Percentiles rank a stretch among this genome's conserved stretches.
Evolutionary conservation across 2,113 vertebrate species (phyloP).

Genomic region (Corydoras maculifer): DNA sequence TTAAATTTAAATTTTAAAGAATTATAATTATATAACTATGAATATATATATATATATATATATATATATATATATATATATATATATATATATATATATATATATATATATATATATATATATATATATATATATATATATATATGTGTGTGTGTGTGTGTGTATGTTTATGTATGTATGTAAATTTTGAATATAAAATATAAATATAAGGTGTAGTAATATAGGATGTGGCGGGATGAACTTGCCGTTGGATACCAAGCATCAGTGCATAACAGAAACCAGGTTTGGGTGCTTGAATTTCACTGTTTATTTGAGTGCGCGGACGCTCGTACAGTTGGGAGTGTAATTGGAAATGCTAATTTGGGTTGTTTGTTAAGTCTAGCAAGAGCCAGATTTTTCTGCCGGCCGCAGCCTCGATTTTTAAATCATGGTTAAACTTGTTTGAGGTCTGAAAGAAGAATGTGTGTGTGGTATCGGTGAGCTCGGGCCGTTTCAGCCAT

Average conservation of each 20-base stretch:
- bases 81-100: too few relatives aligned
- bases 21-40: too few relatives aligned
- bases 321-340: constrained; percentile 7
- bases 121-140: too few relatives aligned
- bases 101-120: too few relatives aligned
- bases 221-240: not conserved
- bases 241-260: not conserved
- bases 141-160: too few relatives aligned
- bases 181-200: too few relatives aligned
- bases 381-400: constrained; percentile 2
- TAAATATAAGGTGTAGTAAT: too few relatives aligned
- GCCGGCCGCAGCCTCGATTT: not conserved
- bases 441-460: not conserved
- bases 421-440: constrained; percentile 4
- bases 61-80: too few relatives aligned
- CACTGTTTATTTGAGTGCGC: not conserved
- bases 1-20: too few relatives aligned
- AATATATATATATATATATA: too few relatives aligned
- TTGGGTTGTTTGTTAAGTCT: constrained; percentile 13
- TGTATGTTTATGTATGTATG: too few relatives aligned
- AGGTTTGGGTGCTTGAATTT: not conserved
- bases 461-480: constrained; percentile 9
- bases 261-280: not conserved
- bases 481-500: constrained; percentile 11
- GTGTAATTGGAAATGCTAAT: constrained; percentile 5